Conservation (phyloP, 2,113 vertebrate genomes). For the Notothenia rossii region DNA sequence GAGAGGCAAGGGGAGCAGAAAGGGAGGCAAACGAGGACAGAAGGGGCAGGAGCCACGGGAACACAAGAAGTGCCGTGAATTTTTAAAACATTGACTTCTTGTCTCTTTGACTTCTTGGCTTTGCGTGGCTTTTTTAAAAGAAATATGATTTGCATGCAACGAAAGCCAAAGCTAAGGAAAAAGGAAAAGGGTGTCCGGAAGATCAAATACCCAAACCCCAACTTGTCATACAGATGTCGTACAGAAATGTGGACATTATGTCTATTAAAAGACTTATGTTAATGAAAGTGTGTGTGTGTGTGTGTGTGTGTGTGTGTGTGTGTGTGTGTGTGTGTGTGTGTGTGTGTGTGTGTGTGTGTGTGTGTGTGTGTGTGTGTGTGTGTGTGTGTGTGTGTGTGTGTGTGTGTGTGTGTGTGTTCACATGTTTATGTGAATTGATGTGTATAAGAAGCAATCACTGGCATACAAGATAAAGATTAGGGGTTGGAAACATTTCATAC, state of each 20-base stretch:
- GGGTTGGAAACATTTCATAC: background rate
- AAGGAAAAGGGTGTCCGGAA: background rate
- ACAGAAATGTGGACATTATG: no score
- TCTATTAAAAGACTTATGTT: background rate
- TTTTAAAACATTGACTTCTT: constrained; percentile 14
- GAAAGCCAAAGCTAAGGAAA: no score
- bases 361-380: background rate
- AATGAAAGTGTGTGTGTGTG: no score
- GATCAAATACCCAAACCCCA: background rate
- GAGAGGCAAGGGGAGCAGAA: constrained; percentile 40
- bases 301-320: no score
- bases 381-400: background rate
- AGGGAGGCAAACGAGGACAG: constrained; percentile 40
- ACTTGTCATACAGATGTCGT: background rate
- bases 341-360: background rate
- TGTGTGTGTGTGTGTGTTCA: background rate
- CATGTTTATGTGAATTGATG: background rate
- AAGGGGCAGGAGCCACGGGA: constrained; percentile 16
- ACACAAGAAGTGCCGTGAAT: constrained; percentile 17
- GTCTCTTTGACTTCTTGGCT: constrained; percentile 12
- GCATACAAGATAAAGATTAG: background rate
- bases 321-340: no score
- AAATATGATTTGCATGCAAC: background rate
- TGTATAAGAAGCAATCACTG: background rate
- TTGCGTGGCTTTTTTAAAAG: background rate